These are phyloP conservation scores for Propithecus perrieri DNA, from an alignment of 2,797 vertebrate species.

Conservation along the genomic window DNA sequence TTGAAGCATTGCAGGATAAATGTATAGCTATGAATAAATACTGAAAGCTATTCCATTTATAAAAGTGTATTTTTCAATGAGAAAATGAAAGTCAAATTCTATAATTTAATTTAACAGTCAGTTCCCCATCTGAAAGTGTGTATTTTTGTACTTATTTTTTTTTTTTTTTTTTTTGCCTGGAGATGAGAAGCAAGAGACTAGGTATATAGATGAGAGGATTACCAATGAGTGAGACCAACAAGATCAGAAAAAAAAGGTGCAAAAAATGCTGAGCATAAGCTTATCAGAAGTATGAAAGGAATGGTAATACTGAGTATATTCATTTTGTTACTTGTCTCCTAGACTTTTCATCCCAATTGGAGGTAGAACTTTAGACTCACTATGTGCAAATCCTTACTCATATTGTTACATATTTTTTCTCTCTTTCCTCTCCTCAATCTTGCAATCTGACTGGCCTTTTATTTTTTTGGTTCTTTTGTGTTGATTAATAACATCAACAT, in stretches of 20 bases:
- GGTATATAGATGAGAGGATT: background rate
- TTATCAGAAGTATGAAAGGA: background rate
- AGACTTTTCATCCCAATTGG: background rate
- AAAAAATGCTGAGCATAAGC: background rate
- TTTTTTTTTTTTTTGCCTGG: conserved; percentile 18
- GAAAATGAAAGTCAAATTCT: background rate
- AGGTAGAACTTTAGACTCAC: background rate
- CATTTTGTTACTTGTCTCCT: background rate
- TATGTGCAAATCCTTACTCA: background rate
- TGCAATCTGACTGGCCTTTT: background rate
- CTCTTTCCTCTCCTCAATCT: background rate
- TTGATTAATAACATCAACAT: background rate
- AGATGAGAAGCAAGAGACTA: background rate
- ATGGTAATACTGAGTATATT: background rate
- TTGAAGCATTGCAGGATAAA: background rate
- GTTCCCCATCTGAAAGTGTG: background rate
- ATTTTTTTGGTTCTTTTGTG: background rate
- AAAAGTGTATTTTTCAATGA: background rate
- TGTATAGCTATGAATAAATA: background rate
- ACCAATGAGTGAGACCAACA: background rate
- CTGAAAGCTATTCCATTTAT: background rate
- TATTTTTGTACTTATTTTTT: background rate
- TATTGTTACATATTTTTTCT: background rate
- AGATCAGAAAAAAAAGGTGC: background rate
- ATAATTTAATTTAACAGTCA: background rate